Percentiles rank a stretch among this genome's conserved stretches.
These are phyloP conservation scores for Lophotriccus pileatus DNA, from an alignment of 2,797 vertebrate genomes.

Conservation along the genomic window DNA sequence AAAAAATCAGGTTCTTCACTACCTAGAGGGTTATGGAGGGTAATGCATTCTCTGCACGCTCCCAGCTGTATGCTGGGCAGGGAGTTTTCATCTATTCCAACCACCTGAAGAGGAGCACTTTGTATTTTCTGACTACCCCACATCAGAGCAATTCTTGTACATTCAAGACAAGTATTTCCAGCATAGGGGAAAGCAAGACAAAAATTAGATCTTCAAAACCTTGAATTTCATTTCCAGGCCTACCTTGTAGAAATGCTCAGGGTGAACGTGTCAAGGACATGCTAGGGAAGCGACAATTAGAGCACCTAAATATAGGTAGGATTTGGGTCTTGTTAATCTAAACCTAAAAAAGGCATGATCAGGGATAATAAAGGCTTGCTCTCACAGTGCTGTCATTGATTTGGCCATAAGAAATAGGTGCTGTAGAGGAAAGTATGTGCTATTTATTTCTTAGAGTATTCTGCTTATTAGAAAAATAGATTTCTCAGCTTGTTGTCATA, in stretches of 20 bases:
- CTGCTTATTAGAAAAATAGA: not conserved
- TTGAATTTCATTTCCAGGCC: not conserved
- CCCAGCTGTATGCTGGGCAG: not conserved
- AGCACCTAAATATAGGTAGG: not conserved
- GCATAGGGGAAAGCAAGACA: not conserved
- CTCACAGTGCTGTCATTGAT: not conserved
- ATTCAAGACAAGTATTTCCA: not conserved
- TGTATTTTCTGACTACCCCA: not conserved
- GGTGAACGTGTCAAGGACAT: accelerated
- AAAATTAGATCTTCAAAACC: not conserved
- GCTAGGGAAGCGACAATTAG: not conserved
- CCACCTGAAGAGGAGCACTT: not conserved
- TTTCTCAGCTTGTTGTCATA: not conserved
- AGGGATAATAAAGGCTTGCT: not conserved
- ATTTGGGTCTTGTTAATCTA: not conserved
- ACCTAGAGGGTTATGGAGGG: not conserved
- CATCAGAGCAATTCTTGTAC: not conserved
- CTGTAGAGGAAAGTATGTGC: not conserved
- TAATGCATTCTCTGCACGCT: not conserved
- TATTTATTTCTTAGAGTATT: not conserved
- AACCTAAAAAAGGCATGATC: not conserved
- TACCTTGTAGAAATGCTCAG: not conserved
- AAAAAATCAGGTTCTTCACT: not conserved
- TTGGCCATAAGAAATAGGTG: not conserved
- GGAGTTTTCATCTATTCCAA: not conserved